Evolutionary conservation across 2,888 invertebrate genomes (phyloP).

Genomic region (Emmelina monodactyla): DNA sequence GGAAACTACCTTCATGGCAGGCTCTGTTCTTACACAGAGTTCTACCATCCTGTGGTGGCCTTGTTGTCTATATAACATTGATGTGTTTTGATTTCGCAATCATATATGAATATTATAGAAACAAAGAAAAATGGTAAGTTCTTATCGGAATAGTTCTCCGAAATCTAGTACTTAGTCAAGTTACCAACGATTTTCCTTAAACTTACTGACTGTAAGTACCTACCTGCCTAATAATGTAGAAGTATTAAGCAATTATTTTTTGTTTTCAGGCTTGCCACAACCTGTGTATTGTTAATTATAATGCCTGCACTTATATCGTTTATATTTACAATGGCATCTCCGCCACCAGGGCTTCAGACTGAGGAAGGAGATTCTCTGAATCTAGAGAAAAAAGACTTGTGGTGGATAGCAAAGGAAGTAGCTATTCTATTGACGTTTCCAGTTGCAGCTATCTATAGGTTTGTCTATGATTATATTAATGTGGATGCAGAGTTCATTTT

Average conservation of each 20-base stretch:
- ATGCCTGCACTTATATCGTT: constrained; percentile 67
- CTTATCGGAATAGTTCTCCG: too few relatives aligned
- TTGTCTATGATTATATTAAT: too few relatives aligned
- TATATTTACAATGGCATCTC: constrained; percentile 65
- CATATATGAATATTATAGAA: constrained; percentile 69
- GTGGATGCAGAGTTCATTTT: too few relatives aligned
- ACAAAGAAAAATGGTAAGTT: constrained; percentile 55
- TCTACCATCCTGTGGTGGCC: constrained; percentile 56
- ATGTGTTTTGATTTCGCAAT: constrained; percentile 74
- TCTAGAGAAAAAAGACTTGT: constrained; percentile 44
- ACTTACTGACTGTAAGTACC: too few relatives aligned
- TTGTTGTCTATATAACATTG: constrained; percentile 71
- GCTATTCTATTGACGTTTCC: constrained; percentile 64
- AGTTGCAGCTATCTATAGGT: constrained; percentile 71
- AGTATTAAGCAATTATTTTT: constrained; percentile 8
- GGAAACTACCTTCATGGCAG: constrained; percentile 50
- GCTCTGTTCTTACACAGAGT: constrained; percentile 46
- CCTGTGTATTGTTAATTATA: constrained; percentile 39
- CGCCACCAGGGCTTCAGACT: constrained; percentile 62
- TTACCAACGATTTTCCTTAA: too few relatives aligned
- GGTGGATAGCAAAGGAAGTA: constrained; percentile 52
- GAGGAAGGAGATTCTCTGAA: constrained; percentile 43
- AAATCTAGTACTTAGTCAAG: too few relatives aligned
- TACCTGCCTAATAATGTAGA: too few relatives aligned
- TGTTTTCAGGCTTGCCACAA: constrained; percentile 32